Conservation (phyloP, 2,888 invertebrate species). For the Philereme transversata region DNA sequence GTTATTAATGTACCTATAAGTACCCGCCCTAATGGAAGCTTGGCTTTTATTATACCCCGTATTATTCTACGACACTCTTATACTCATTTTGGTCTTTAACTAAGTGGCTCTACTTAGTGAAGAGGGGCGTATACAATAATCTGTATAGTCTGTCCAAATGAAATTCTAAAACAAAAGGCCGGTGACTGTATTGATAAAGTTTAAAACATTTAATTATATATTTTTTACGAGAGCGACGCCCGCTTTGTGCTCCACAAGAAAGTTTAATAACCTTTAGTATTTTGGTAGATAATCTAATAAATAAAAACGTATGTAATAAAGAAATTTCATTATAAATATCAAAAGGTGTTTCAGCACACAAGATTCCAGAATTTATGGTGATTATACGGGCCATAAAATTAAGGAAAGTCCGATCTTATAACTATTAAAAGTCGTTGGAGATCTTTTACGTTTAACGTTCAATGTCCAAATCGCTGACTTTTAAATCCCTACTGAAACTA, state of each 20-base stretch:
- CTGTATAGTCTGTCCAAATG: no score
- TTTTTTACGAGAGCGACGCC: no score
- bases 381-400: constrained; percentile 31
- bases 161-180: no score
- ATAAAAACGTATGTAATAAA: constrained; percentile 22
- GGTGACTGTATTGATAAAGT: no score
- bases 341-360: constrained; percentile 25
- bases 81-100: constrained; percentile 9
- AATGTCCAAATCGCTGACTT: constrained; percentile 40
- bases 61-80: constrained; percentile 26
- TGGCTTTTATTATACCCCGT: constrained; percentile 36
- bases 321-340: constrained; percentile 14
- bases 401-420: constrained; percentile 24
- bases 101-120: constrained; percentile 19
- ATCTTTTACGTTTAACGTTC: constrained; percentile 39
- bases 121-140: constrained; percentile 1
- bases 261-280: not conserved
- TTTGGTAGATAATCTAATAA: constrained; percentile 10
- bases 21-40: constrained; percentile 38
- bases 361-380: constrained; percentile 23
- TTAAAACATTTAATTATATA: no score
- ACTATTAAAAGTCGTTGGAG: constrained; percentile 33
- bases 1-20: constrained; percentile 37
- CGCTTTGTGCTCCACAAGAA: no score
- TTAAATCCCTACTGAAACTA: constrained; percentile 52